Percentiles rank a stretch among this genome's conserved stretches.
phyloP scores from a whole-genome alignment of 64 coral and sea anemone genomes.

The Actinia equina region DNA sequence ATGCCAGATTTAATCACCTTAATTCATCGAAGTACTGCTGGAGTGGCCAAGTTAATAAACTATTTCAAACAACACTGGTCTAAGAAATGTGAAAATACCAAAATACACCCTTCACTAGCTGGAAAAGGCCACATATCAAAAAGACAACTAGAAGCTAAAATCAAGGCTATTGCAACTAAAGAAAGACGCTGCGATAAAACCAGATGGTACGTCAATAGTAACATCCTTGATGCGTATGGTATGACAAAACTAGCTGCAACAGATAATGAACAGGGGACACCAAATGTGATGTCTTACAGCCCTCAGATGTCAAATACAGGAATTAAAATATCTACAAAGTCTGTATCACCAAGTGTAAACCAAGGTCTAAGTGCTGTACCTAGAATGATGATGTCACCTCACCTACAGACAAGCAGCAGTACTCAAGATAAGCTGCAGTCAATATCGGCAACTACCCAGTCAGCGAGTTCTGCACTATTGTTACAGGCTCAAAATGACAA shows the following conservation, averaged over 20 bases:
- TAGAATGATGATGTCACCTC: not conserved
- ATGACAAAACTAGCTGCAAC: not conserved
- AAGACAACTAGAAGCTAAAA: conserved; percentile 79
- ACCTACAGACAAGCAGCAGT: not conserved
- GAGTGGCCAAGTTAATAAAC: conserved; percentile 67
- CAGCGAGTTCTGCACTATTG: not conserved
- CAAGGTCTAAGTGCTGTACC: not conserved
- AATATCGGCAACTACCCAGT: not conserved
- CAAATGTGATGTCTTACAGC: not conserved
- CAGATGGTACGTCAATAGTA: conserved; percentile 78
- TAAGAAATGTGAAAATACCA: conserved; percentile 50
- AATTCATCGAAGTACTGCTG: conserved; percentile 63
- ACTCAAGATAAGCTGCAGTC: not conserved
- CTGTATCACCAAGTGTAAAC: not conserved
- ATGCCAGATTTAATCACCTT: conserved; percentile 78
- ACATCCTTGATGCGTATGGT: conserved; percentile 45
- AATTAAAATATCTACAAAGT: not conserved
- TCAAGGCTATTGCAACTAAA: conserved; percentile 79
- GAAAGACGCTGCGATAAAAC: conserved; percentile 69
- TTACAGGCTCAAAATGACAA: not conserved
- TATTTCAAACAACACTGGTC: conserved; percentile 81
- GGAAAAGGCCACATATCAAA: conserved; percentile 82
- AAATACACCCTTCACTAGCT: conserved; percentile 23
- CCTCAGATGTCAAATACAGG: not conserved
- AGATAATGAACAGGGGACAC: not conserved